phyloP scores from a whole-genome alignment of 2,797 vertebrate genomes.

The Podarcis lilfordi region DNA sequence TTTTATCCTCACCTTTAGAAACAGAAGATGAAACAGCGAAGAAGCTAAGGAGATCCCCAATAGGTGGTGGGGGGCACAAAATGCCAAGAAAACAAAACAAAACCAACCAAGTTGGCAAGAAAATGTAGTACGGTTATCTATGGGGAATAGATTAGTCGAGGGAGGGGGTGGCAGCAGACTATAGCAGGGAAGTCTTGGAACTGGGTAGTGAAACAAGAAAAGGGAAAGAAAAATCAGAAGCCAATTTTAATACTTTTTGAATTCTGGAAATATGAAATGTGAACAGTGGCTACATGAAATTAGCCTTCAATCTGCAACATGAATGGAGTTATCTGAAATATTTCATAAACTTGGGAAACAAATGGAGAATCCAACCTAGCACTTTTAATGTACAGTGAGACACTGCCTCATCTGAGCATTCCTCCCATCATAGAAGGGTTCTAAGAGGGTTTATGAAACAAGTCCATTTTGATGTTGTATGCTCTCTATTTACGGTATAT shows the following conservation, averaged over 20 bases:
- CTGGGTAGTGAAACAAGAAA: conserved; percentile 19
- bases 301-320: not conserved
- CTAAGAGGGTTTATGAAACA: too few relatives aligned
- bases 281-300: not conserved
- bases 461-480: too few relatives aligned
- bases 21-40: not conserved
- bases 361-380: not conserved
- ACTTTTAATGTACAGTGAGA: not conserved
- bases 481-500: too few relatives aligned
- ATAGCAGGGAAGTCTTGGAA: conserved; percentile 38
- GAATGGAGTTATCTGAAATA: not conserved
- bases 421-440: too few relatives aligned
- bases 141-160: not conserved
- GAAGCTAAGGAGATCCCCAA: conserved; percentile 57
- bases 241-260: not conserved
- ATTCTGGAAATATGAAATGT: conserved; percentile 6
- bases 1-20: too few relatives aligned
- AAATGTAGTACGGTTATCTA: conserved; percentile 22
- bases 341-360: not conserved
- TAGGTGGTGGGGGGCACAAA: conserved; percentile 2
- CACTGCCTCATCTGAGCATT: too few relatives aligned
- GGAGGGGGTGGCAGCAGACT: conserved; percentile 12
- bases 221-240: not conserved
- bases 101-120: conserved; percentile 40
- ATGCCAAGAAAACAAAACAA: conserved; percentile 64